These are phyloP conservation scores for Aplocera efformata DNA, from an alignment of 2,888 invertebrate species.

Conservation along the genomic window DNA sequence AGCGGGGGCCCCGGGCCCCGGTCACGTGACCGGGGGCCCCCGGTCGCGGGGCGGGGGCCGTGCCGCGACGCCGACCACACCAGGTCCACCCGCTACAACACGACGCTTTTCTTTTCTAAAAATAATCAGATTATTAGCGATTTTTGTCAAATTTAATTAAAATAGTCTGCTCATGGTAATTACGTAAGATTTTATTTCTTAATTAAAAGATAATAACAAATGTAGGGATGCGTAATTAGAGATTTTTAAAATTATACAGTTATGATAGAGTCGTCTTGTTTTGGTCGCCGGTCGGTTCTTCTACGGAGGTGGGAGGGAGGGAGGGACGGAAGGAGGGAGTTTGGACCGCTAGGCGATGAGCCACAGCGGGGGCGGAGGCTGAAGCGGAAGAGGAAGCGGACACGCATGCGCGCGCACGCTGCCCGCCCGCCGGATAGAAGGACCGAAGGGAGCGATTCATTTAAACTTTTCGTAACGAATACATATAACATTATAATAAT, in stretches of 20 bases:
- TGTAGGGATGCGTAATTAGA: slow-evolving; percentile 80
- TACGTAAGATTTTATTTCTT: slow-evolving; percentile 79
- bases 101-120: slow-evolving; percentile 73
- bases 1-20: slow-evolving; percentile 28
- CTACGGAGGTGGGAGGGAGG: slow-evolving; percentile 31
- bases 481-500: slow-evolving; percentile 80
- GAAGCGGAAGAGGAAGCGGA: slow-evolving; percentile 13
- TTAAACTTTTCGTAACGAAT: slow-evolving; percentile 77
- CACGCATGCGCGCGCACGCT: slow-evolving; percentile 3
- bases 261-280: slow-evolving; percentile 73
- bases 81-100: slow-evolving; percentile 30
- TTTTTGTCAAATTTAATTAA: slow-evolving; percentile 76
- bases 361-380: background rate
- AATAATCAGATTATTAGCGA: slow-evolving; percentile 72
- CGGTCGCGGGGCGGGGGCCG: slow-evolving; percentile 21
- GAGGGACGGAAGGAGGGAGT: slow-evolving; percentile 12
- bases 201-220: slow-evolving; percentile 80
- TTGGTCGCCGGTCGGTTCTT: slow-evolving; percentile 55
- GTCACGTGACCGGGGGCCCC: slow-evolving; percentile 21
- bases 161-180: slow-evolving; percentile 79
- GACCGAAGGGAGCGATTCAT: slow-evolving; percentile 57
- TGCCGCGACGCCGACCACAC: slow-evolving; percentile 24
- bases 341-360: too few species aligned
- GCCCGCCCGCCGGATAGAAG: slow-evolving; percentile 27
- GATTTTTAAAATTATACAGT: slow-evolving; percentile 80